Evolutionary conservation across 1,140 invertebrate species (phyloP).

Genomic region (Stegodyphus mimosarum): DNA sequence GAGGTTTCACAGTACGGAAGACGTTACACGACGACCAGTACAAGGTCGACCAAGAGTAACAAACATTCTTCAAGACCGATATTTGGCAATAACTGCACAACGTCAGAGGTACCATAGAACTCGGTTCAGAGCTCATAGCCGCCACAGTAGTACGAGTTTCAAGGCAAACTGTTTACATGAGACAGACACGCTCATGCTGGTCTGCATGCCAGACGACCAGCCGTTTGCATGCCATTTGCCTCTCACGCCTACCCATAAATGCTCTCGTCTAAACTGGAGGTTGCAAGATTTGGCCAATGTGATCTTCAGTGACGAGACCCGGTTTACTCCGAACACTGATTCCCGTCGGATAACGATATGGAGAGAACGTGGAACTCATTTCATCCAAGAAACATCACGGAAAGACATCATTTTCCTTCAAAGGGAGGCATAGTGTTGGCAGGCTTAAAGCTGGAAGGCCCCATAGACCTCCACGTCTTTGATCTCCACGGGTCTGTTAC

Average conservation of each 20-base stretch:
- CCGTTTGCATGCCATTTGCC: not conserved
- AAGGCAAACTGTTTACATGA: slow-evolving; percentile 13
- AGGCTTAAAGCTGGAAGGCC: not conserved
- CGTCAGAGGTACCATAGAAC: not conserved
- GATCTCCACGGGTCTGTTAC: not conserved
- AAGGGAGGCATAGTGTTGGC: not conserved
- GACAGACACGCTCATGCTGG: not conserved
- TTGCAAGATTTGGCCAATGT: not conserved
- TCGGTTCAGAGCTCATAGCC: not conserved
- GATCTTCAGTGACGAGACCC: not conserved
- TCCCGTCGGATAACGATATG: not conserved
- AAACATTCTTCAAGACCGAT: slow-evolving; percentile 5
- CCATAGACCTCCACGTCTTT: not conserved
- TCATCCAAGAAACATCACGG: not conserved
- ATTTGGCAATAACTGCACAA: not conserved
- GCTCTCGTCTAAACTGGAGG: not conserved
- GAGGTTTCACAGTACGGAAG: slow-evolving; percentile 11
- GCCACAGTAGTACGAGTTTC: not conserved
- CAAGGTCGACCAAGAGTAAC: slow-evolving; percentile 12
- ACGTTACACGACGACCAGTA: slow-evolving; percentile 5
- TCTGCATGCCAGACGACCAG: slow-evolving; percentile 15
- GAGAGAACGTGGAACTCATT: not conserved
- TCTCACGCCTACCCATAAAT: not conserved
- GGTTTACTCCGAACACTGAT: not conserved
- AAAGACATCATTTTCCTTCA: not conserved